Conservation (phyloP, 1,140 invertebrate species). For the Drosophila nasuta region DNA sequence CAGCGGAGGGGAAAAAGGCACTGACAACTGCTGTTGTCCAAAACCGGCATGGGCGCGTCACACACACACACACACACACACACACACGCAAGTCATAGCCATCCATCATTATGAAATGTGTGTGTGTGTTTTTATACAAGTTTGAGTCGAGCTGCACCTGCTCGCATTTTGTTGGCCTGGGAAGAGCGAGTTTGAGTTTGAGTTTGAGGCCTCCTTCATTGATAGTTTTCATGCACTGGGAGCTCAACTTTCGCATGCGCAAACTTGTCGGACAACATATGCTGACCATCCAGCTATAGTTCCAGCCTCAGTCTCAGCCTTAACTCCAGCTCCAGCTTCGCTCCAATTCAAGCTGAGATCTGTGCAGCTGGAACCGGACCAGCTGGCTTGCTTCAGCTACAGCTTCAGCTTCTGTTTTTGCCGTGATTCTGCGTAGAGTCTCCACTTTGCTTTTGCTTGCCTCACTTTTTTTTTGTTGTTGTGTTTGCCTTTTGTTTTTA, state of each 20-base stretch:
- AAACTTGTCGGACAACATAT: slow-evolving; percentile 75
- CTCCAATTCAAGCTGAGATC: slow-evolving; percentile 35
- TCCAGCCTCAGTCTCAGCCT: slow-evolving; percentile 35
- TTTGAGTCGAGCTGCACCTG: slow-evolving; percentile 62
- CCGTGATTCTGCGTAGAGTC: slow-evolving; percentile 61
- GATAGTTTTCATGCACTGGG: slow-evolving; percentile 64
- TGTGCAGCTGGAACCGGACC: slow-evolving; percentile 44
- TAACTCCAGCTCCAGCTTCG: slow-evolving; percentile 6
- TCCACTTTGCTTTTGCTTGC: slow-evolving; percentile 4
- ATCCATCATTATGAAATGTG: slow-evolving; percentile 76
- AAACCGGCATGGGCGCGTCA: slow-evolving; percentile 79
- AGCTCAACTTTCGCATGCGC: slow-evolving; percentile 79
- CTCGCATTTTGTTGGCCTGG: slow-evolving; percentile 72
- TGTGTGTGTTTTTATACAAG: slow-evolving; percentile 20
- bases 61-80: slow-evolving; percentile 45
- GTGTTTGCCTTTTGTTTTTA: slow-evolving; percentile 19
- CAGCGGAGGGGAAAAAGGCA: slow-evolving; percentile 41
- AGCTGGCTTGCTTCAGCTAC: slow-evolving; percentile 60
- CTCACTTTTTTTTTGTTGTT: slow-evolving; percentile 26
- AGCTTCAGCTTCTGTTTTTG: slow-evolving; percentile 73
- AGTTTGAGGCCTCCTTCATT: slow-evolving; percentile 63
- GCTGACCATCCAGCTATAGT: slow-evolving; percentile 50
- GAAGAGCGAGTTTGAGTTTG: slow-evolving; percentile 10
- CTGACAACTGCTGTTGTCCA: slow-evolving; percentile 70
- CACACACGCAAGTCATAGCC: slow-evolving; percentile 47